A percentile compares a stretch with the other conserved stretches of the same genome.
Conservation (phyloP, 53 echinoderm and acorn worm genomes). For the Apostichopus leukothele region DNA sequence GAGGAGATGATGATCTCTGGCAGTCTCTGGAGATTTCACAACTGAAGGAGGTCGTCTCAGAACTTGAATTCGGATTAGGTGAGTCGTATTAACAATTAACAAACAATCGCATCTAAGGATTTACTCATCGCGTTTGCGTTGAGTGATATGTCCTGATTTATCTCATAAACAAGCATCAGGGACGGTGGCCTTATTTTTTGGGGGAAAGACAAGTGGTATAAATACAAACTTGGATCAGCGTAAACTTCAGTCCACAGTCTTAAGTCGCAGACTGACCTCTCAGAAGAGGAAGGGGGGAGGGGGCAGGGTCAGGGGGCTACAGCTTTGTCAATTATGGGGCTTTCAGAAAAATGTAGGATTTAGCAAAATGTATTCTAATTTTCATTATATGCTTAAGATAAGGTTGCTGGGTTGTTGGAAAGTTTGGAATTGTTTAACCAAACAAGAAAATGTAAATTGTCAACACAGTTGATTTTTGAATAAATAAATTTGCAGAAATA, state of each 20-base stretch:
- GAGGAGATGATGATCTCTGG: slow-evolving; percentile 76
- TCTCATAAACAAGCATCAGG: not conserved
- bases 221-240: no score
- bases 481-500: no score
- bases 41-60: slow-evolving; percentile 70
- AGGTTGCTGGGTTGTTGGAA: not conserved
- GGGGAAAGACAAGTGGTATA: no score
- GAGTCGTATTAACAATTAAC: not conserved
- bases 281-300: no score
- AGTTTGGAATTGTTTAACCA: not conserved
- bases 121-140: not conserved
- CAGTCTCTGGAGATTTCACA: slow-evolving; percentile 76
- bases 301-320: no score
- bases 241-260: no score
- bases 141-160: not conserved
- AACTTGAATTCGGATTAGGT: slow-evolving; percentile 75
- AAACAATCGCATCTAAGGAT: not conserved
- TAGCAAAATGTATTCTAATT: not conserved
- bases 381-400: no score
- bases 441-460: not conserved
- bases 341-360: no score
- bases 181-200: not conserved
- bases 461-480: no score
- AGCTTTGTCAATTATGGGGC: no score
- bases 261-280: no score